These are phyloP conservation scores for Aurelia coerulea DNA, from an alignment of 30 jellyfish, hydroid and myxozoan species.

Conservation along the genomic window DNA sequence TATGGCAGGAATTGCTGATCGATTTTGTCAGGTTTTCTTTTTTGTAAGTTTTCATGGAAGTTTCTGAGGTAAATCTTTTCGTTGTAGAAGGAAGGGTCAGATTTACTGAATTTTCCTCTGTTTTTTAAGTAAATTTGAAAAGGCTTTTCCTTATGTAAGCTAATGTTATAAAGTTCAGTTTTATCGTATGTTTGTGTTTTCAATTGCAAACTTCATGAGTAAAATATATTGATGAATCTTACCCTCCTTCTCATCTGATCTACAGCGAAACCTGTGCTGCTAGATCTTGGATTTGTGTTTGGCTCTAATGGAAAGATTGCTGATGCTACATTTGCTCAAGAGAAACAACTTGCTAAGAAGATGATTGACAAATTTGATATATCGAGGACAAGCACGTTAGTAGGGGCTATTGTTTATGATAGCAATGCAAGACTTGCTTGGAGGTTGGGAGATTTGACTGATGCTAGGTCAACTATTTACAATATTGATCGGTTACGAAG, in stretches of 20 bases:
- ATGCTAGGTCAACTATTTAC: not conserved
- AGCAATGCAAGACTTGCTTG: not conserved
- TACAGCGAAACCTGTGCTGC: constrained; percentile 48
- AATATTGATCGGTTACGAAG: not conserved
- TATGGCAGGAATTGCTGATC: too few relatives aligned
- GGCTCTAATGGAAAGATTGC: constrained; percentile 47
- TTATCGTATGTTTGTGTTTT: too few relatives aligned
- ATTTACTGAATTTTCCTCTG: too few relatives aligned
- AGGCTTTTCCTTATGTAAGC: too few relatives aligned
- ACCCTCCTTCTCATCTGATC: not conserved
- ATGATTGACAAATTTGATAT: constrained; percentile 18
- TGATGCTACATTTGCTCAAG: constrained; percentile 26
- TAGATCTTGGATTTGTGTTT: constrained; percentile 73
- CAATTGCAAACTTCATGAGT: too few relatives aligned
- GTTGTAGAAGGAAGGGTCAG: too few relatives aligned
- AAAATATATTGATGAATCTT: too few relatives aligned
- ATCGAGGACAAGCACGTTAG: constrained; percentile 33
- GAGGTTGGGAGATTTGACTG: constrained; percentile 47
- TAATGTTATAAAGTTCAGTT: too few relatives aligned
- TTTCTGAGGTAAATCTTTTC: too few relatives aligned
- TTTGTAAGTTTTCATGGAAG: too few relatives aligned
- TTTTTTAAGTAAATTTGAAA: too few relatives aligned
- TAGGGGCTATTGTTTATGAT: constrained; percentile 50
- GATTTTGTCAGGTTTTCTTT: too few relatives aligned
- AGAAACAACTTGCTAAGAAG: constrained; percentile 54